Base-by-base conservation (phyloP, 1,140 invertebrate species). In the Listronotus oregonensis region DNA sequence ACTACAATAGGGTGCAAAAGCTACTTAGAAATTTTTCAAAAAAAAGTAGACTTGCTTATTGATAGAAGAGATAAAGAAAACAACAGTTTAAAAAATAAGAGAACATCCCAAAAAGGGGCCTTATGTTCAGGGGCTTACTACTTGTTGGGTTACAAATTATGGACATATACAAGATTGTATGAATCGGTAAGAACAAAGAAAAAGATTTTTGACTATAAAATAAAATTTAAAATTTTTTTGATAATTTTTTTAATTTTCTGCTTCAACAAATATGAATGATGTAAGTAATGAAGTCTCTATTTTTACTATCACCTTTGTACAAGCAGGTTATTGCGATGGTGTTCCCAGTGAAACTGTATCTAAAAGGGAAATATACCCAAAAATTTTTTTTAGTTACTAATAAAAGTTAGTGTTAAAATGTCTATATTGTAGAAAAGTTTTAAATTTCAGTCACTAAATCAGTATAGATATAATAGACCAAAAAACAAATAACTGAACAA, bases 111-210 rank as follows among this genome's bases (percentile, higher is more conserved):
- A 86, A 42, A 84, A 86, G 63, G 94, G 94, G 40, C 92, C 93
- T 14, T 96, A 95, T 75, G 94, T 96, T 46, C 91, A 95, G 82
- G 92, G 91, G 92, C 80, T 84, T 83, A 93, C 91, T 0, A 90
- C 86, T 74, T 91, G 93, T 81, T 80, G 92, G n/a, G 92, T 95
- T 7, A 90, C 90, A 0, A 90, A 94, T 79, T 94, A 93, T 78
- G 84, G 86, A 65, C 90, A 93, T 75, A 93, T 95, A 74, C 87
- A 91, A 83, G 90, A 90, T 70, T 79, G 76, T 63, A 73, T 76
- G 74, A 68, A 72, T 47, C 71, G 72, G 74, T 76, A 61, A 62
- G 31, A 44, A 11, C n/a, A n/a, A n/a, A n/a, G n/a, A n/a, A n/a
- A n/a, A n/a, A n/a, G n/a, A n/a, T n/a, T n/a, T n/a, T n/a, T n/a